phyloP scores from a whole-genome alignment of 2,113 vertebrate genomes.

The Formicarius rufipectus region DNA sequence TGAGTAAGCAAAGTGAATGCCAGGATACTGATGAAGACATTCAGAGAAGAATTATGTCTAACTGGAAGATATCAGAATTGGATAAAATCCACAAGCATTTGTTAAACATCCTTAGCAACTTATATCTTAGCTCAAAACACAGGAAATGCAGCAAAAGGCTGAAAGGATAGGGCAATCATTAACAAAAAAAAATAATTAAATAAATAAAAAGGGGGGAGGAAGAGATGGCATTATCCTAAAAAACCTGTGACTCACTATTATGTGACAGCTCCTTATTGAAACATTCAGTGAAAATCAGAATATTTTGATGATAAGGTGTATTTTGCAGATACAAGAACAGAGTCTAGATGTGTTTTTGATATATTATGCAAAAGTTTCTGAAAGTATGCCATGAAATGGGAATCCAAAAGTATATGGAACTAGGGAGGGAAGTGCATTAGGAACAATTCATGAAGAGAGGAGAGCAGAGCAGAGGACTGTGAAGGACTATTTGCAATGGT shows the following conservation, averaged over 20 bases:
- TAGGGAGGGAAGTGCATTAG: not conserved
- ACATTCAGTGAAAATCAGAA: not conserved
- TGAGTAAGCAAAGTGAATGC: not conserved
- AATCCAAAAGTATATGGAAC: not conserved
- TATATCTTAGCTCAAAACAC: not conserved
- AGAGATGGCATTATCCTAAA: not conserved
- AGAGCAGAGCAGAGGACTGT: not conserved
- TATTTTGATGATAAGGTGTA: not conserved
- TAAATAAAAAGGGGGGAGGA: not conserved
- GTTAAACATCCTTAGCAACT: not conserved
- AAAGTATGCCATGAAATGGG: not conserved
- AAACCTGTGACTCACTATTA: not conserved
- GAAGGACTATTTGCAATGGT: not conserved
- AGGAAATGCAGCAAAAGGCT: not conserved
- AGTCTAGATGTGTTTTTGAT: not conserved
- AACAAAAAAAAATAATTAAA: no score
- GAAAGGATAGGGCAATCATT: not conserved
- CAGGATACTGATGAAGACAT: not conserved
- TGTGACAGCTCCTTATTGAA: not conserved
- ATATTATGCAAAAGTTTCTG: not conserved
- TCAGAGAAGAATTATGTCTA: not conserved
- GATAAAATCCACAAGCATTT: not conserved
- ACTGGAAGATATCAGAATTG: not conserved
- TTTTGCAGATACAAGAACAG: not conserved
- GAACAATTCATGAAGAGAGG: fast-evolving